Base-by-base conservation (phyloP, 1,140 invertebrate genomes). In the Leguminivora glycinivorella region DNA sequence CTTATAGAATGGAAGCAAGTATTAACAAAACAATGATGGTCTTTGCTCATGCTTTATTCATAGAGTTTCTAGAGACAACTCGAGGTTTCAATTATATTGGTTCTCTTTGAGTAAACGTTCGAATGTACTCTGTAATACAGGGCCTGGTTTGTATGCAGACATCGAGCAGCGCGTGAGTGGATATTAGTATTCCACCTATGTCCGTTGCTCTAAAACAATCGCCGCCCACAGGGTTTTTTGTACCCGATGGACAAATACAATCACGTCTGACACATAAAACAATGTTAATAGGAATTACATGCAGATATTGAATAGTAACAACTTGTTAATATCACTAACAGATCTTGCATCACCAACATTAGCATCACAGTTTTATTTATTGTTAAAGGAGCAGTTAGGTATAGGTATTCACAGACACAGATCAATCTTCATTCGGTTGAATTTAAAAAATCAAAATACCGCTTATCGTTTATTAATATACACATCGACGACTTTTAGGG, bases 161-260 rank as follows among this genome's bases (percentile, higher is more conserved):
- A 63, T 29, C 25, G 58, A 29, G 25, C 58, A 31, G 58, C 58
- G 58, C 58, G 58, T 63, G 58, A 63, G 72, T 72, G 40, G 31
- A 63, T 67, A 79, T 83, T 81, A 81, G 71, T 72, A 81, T 83
- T 80, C 81, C 31, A 70, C 71, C 58, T 72, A 68, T 74, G 77
- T 74, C 75, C 71, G 78, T 83, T 81, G 79, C 78, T 83, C 71
- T 69, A 78, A 79, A 76, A 80, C 78, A 82, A 82, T 80, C 73
- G 74, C 75, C 78, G 74, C 78, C 75, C 70, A 73, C 77, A 43
- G 70, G 58, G 67, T 75, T 80, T 79, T 79, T 75, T 78, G 72
- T 79, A 76, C 76, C 77, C 78, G 72, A 73, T 72, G 74, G 52
- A 76, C 73, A 70, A 75, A 79, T 79, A 72, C 75, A 79, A 79